phyloP scores from a whole-genome alignment of 1,140 invertebrate species.

The Drosophila sucinea region DNA sequence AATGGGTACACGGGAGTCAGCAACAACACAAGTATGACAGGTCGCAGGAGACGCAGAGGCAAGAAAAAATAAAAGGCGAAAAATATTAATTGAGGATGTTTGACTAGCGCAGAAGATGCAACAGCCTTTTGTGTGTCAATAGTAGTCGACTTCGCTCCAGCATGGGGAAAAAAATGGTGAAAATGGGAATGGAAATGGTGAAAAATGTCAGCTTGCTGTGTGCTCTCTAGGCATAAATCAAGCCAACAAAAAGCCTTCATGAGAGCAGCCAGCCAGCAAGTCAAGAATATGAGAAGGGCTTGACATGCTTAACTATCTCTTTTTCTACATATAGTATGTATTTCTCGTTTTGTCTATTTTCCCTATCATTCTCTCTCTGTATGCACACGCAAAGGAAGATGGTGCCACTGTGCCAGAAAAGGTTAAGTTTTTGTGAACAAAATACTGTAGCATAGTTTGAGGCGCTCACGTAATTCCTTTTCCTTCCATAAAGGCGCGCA shows the following conservation, averaged over 20 bases:
- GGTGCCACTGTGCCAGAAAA: neutral
- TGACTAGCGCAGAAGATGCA: slow-evolving; percentile 33
- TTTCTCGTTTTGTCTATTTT: neutral
- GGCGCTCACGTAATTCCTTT: slow-evolving; percentile 43
- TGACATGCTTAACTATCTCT: slow-evolving; percentile 35
- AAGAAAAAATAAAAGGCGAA: neutral
- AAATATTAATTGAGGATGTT: slow-evolving; percentile 14
- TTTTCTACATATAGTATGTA: neutral
- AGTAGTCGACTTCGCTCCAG: slow-evolving; percentile 7
- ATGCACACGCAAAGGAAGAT: neutral
- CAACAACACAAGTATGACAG: slow-evolving; percentile 7
- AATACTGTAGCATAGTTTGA: slow-evolving; percentile 36
- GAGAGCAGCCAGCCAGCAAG: slow-evolving; percentile 28
- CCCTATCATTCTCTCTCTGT: neutral
- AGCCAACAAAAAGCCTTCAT: slow-evolving; percentile 13
- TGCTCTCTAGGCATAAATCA: slow-evolving; percentile 9
- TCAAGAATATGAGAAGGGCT: slow-evolving; percentile 44
- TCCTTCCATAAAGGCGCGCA: neutral
- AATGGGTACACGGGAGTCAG: neutral
- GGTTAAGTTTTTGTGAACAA: neutral
- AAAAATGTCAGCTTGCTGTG: neutral
- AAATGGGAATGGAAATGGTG: neutral
- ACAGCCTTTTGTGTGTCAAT: slow-evolving; percentile 45
- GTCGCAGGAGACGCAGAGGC: slow-evolving; percentile 6
- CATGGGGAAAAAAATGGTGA: slow-evolving; percentile 18